Evolutionary conservation across 2,113 vertebrate genomes (phyloP).

Genomic region (Melanostigma gelatinosum): DNA sequence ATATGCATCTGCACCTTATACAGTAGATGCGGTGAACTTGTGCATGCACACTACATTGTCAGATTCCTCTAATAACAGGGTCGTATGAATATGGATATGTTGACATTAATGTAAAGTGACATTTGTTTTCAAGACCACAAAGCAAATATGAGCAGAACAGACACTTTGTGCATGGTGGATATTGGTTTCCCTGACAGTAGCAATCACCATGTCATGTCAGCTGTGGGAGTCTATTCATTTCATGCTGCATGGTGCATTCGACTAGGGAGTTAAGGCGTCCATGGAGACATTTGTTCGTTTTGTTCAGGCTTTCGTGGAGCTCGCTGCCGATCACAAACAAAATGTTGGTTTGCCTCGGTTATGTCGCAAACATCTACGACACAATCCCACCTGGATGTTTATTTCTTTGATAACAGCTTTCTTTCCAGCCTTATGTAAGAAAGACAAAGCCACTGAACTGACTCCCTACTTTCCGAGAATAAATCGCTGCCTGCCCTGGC

Average conservation of each 20-base stretch:
- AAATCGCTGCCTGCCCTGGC: slow-evolving; percentile 33
- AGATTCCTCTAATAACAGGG: background rate
- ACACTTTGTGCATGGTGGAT: slow-evolving; percentile 39
- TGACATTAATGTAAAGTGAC: background rate
- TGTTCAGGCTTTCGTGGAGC: slow-evolving; percentile 14
- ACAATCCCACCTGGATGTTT: slow-evolving; percentile 25
- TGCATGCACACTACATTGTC: background rate
- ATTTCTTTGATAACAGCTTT: background rate
- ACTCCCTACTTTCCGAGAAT: slow-evolving; percentile 56
- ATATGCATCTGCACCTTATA: background rate
- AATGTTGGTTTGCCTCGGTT: slow-evolving; percentile 7
- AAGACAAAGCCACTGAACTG: slow-evolving; percentile 28
- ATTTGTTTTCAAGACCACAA: background rate
- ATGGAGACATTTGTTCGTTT: background rate
- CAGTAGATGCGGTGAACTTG: slow-evolving; percentile 6
- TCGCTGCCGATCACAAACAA: slow-evolving; percentile 1
- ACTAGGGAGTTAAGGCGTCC: background rate
- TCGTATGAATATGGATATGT: background rate
- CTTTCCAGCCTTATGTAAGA: slow-evolving; percentile 5
- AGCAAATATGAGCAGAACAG: slow-evolving; percentile 22
- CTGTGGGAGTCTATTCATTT: slow-evolving; percentile 48
- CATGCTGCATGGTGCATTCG: background rate
- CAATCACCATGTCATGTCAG: slow-evolving; percentile 51
- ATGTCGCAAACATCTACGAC: background rate
- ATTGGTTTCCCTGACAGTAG: slow-evolving; percentile 28